phyloP scores from a whole-genome alignment of 1,140 invertebrate species.

The Solen grandis region DNA sequence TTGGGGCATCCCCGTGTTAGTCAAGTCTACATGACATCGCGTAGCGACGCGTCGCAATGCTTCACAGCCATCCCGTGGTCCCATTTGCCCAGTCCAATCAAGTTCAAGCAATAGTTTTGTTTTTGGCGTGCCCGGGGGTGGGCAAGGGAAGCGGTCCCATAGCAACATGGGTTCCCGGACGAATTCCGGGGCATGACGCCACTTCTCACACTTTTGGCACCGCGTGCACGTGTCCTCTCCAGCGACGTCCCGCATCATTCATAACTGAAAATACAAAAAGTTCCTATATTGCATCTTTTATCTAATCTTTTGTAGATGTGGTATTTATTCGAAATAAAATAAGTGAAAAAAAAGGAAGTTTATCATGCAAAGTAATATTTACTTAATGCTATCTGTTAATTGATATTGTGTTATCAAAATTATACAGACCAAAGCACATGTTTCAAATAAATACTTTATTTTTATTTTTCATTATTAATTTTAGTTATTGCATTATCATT shows the following conservation, averaged over 20 bases:
- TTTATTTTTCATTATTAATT: too few relatives aligned
- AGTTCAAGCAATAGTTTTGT: slow-evolving; percentile 41
- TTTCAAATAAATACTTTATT: too few relatives aligned
- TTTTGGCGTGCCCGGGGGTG: slow-evolving; percentile 32
- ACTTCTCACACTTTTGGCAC: slow-evolving; percentile 50
- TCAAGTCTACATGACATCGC: slow-evolving; percentile 50
- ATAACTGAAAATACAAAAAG: too few relatives aligned
- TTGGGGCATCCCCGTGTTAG: slow-evolving; percentile 2
- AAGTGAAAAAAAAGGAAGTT: too few relatives aligned
- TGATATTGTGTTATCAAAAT: too few relatives aligned
- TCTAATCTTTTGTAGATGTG: too few relatives aligned
- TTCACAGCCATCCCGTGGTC: slow-evolving; percentile 39
- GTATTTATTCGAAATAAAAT: too few relatives aligned
- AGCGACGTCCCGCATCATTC: slow-evolving; percentile 15
- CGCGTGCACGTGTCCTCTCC: slow-evolving; percentile 35
- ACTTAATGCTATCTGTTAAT: too few relatives aligned
- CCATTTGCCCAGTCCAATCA: slow-evolving; percentile 42
- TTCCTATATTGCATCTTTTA: too few relatives aligned
- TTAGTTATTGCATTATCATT: too few relatives aligned
- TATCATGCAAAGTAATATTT: too few relatives aligned
- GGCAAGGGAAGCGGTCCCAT: slow-evolving; percentile 52
- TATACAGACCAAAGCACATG: too few relatives aligned
- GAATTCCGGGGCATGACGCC: slow-evolving; percentile 38
- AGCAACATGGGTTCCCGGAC: slow-evolving; percentile 44
- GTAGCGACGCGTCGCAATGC: slow-evolving; percentile 43